These are phyloP conservation scores for Pelmatolapia mariae DNA, from an alignment of 2,113 vertebrate genomes.

Conservation along the genomic window DNA sequence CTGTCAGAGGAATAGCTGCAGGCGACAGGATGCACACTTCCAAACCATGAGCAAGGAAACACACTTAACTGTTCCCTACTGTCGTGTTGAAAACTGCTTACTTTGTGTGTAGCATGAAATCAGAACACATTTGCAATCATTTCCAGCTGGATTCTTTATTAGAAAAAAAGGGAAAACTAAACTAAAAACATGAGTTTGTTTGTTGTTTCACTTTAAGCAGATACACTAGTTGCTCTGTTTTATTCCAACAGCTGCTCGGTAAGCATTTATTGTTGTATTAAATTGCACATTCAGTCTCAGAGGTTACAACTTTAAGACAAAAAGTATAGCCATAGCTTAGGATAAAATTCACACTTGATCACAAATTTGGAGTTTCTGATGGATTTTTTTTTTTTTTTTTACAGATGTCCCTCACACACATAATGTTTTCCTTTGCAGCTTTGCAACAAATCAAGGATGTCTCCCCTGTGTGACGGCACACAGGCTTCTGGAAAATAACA, in stretches of 20 bases:
- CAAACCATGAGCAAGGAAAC: not conserved
- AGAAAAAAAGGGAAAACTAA: not conserved
- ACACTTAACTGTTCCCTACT: not conserved
- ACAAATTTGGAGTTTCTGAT: not conserved
- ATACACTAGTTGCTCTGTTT: not conserved
- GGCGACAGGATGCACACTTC: not conserved
- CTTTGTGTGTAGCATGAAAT: not conserved
- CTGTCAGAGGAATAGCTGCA: not conserved
- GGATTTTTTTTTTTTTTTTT: not conserved
- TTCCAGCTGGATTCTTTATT: not conserved
- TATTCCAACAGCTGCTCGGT: not conserved
- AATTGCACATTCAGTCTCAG: not conserved
- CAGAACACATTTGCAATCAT: not conserved
- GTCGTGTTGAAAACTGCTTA: not conserved
- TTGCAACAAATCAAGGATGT: not conserved
- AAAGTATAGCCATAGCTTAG: not conserved
- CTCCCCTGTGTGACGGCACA: not conserved
- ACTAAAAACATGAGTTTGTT: not conserved
- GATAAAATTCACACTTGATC: not conserved
- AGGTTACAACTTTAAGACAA: not conserved
- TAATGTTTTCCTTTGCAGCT: not conserved
- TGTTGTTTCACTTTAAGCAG: not conserved
- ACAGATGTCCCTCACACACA: not conserved
- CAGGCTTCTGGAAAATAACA: conserved; percentile 14
- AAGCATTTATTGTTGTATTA: not conserved